Base-by-base conservation (phyloP, 2,888 invertebrate genomes). In the Pteria penguin region DNA sequence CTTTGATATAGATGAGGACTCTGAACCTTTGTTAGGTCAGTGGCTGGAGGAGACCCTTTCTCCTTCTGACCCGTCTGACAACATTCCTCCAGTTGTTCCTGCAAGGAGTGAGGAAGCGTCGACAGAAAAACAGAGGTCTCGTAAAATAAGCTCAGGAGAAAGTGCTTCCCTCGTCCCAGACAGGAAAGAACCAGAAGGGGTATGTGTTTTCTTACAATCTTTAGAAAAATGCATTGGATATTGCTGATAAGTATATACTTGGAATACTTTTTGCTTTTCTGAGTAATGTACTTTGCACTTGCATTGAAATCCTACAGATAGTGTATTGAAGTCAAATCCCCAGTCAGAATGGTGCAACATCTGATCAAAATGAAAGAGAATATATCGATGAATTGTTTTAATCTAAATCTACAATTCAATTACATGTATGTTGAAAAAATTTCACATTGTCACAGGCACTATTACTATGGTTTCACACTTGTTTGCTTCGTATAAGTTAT, bases 11-110 rank as follows among this genome's bases (percentile, higher is more conserved):
- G 92, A 92, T 83, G 93, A 93, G 76, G 93, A 93, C 77, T 92
- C 92, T 92, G 97, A 97, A 92, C 96, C 96, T 4, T 94, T 97
- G 78, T 94, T 97, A 85, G 98, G 98, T 0, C 95, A 97, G 83
- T 98, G 97, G 97, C 97, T 98, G 92, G 97, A 98, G 89, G 97
- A 97, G 0, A 93, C 98, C 14, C 96, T 96, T 29, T 96, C 97
- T 1, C 84, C 88, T 4, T 78, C 85, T 11, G 84, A 83, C 27
- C 80, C 86, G n/a, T 76, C 84, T 14, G 81, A 82, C 31, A 76
- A 87, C 32, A 84, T 87, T 27, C 83, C 85, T 57, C 85, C 88
- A 14, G 78, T 84, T 14, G 73, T 85, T 11, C 84, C 85, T 22
- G 81, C 86, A 1, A 78, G 85, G 54, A 81, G 82, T 36, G 87